Conservation (phyloP, 2,888 invertebrate genomes). For the Phortica okadai region DNA sequence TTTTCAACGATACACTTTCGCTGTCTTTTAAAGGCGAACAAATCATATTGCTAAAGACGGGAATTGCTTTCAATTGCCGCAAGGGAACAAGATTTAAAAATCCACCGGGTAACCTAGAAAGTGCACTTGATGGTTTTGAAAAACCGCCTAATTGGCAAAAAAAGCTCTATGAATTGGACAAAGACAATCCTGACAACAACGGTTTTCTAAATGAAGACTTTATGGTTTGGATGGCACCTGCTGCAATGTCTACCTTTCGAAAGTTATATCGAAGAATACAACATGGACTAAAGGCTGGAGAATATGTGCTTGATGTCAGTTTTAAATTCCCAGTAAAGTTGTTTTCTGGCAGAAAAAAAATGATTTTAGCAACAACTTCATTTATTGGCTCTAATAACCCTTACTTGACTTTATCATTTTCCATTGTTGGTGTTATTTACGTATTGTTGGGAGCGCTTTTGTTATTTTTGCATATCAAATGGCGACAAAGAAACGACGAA, state of each 20-base stretch:
- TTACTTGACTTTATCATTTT: background rate
- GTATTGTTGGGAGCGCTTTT: background rate
- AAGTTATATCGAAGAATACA: slow-evolving; percentile 11
- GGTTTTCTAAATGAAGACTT: slow-evolving; percentile 30
- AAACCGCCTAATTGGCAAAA: slow-evolving; percentile 15
- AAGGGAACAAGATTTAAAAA: background rate
- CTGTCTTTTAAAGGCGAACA: background rate
- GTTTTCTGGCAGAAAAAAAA: slow-evolving; percentile 17
- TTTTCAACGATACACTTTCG: slow-evolving; percentile 19
- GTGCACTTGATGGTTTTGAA: background rate
- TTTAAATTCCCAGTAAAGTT: slow-evolving; percentile 14
- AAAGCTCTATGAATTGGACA: slow-evolving; percentile 14
- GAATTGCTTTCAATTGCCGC: background rate
- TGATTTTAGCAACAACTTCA: slow-evolving; percentile 10
- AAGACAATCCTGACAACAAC: slow-evolving; percentile 14
- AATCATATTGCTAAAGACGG: slow-evolving; percentile 7
- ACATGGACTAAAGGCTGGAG: slow-evolving; percentile 14
- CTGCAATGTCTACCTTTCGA: background rate
- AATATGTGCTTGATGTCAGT: slow-evolving; percentile 1
- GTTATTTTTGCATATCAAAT: slow-evolving; percentile 10
- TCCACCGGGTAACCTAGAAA: slow-evolving; percentile 12
- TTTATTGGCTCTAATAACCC: background rate
- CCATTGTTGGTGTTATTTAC: slow-evolving; percentile 10
- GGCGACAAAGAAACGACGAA: background rate
- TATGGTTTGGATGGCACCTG: background rate